Percentiles rank a stretch among this genome's conserved stretches.
Conservation (phyloP, 2,888 invertebrate genomes). For the Leptopilina myrica region DNA sequence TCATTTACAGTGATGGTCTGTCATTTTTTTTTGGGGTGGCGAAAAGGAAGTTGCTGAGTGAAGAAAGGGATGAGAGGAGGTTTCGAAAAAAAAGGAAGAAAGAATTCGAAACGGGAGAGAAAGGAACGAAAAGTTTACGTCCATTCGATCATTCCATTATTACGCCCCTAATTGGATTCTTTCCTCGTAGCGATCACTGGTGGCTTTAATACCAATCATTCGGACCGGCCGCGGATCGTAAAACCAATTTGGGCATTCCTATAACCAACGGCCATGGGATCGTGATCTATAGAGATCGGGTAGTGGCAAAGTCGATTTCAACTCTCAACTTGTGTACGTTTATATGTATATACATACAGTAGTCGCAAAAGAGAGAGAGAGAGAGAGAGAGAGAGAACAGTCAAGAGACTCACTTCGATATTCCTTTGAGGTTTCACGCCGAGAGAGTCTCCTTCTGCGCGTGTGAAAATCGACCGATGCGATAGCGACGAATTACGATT, state of each 20-base stretch:
- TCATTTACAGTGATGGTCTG: conserved; percentile 16
- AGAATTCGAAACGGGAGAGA: conserved; percentile 28
- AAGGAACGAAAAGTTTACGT: conserved; percentile 45
- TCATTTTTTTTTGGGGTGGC: not conserved
- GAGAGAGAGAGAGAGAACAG: conserved; percentile 48
- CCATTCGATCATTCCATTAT: conserved; percentile 69
- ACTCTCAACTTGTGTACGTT: conserved; percentile 58
- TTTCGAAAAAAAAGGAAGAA: not conserved
- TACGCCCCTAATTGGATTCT: conserved; percentile 74
- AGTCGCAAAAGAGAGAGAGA: too few species aligned
- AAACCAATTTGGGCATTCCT: conserved; percentile 70
- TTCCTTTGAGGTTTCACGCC: conserved; percentile 52
- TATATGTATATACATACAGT: conserved; percentile 13
- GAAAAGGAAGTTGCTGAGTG: too few species aligned
- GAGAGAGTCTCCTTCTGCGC: conserved; percentile 41
- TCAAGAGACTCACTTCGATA: conserved; percentile 41
- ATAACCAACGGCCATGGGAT: conserved; percentile 45
- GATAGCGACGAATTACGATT: conserved; percentile 35
- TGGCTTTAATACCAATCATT: conserved; percentile 57
- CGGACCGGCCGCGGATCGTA: conserved; percentile 60
- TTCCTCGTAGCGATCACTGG: conserved; percentile 66
- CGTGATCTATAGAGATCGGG: conserved; percentile 58
- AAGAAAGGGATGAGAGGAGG: too few species aligned
- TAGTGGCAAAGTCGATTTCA: conserved; percentile 50
- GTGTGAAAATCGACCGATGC: conserved; percentile 45